Evolutionary conservation across 2,888 invertebrate genomes (phyloP).

Genomic region (Coremacera marginata): DNA sequence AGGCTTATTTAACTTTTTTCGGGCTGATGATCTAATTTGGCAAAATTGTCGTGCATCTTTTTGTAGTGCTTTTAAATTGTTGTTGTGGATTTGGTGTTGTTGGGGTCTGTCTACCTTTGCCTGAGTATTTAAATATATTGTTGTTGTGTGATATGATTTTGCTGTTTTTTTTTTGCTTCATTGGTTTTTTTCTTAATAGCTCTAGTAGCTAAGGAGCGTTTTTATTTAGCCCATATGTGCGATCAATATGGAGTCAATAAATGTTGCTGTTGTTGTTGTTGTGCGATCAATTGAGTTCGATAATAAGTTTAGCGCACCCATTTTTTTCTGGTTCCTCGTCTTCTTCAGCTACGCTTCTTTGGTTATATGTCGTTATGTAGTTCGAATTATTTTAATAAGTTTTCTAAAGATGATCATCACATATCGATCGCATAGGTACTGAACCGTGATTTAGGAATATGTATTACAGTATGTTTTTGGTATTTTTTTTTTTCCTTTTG

Average conservation of each 20-base stretch:
- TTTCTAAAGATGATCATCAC: slow-evolving; percentile 31
- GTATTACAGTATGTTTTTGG: background rate
- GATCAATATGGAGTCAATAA: slow-evolving; percentile 56
- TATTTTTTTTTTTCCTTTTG: background rate
- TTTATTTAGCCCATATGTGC: slow-evolving; percentile 50
- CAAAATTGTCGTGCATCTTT: slow-evolving; percentile 63
- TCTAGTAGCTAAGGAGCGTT: slow-evolving; percentile 35
- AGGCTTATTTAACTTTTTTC: slow-evolving; percentile 41
- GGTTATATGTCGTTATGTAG: slow-evolving; percentile 14
- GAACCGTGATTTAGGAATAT: slow-evolving; percentile 35
- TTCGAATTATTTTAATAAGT: slow-evolving; percentile 34
- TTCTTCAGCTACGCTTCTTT: slow-evolving; percentile 11
- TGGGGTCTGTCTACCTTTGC: slow-evolving; percentile 38
- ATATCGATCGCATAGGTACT: slow-evolving; percentile 18
- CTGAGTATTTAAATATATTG: slow-evolving; percentile 36
- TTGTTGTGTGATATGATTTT: slow-evolving; percentile 13
- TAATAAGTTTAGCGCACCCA: slow-evolving; percentile 66
- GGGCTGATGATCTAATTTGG: slow-evolving; percentile 67
- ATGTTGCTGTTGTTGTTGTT: slow-evolving; percentile 46
- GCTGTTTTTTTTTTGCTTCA: background rate
- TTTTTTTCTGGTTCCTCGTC: slow-evolving; percentile 54
- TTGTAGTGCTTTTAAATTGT: slow-evolving; percentile 15
- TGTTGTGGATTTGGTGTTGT: slow-evolving; percentile 21
- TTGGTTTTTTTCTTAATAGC: background rate
- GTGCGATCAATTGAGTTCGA: slow-evolving; percentile 64